phyloP scores from a whole-genome alignment of 2,113 vertebrate genomes.

The Semnornis frantzii region DNA sequence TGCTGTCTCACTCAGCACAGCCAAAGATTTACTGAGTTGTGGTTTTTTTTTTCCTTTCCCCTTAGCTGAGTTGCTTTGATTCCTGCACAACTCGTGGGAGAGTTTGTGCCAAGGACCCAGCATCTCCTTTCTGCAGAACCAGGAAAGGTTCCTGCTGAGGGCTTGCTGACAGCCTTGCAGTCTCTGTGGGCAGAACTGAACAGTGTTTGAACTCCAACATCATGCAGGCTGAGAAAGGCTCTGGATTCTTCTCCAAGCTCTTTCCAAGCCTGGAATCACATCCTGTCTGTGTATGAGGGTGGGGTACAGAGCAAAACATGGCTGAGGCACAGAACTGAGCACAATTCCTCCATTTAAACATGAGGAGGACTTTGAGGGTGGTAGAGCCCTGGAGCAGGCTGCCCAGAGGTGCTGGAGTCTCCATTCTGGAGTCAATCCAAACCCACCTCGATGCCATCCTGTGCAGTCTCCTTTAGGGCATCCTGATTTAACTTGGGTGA shows the following conservation, averaged over 20 bases:
- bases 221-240: not conserved
- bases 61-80: not conserved
- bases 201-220: not conserved
- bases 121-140: not conserved
- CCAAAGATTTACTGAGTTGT: constrained; percentile 64
- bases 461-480: too few species aligned
- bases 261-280: not conserved
- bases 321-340: not conserved
- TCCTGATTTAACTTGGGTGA: too few species aligned
- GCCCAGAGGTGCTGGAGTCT: too few species aligned
- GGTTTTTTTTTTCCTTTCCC: not conserved
- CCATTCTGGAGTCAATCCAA: too few species aligned
- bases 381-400: too few species aligned
- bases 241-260: not conserved
- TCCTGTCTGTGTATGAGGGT: not conserved
- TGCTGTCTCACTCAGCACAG: constrained; percentile 45
- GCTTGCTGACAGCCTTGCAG: not conserved
- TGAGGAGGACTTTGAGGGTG: too few species aligned
- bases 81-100: not conserved
- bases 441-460: too few species aligned
- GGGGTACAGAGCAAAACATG: rapidly evolving
- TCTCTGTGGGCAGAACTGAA: not conserved
- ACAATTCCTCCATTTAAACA: too few species aligned
- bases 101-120: not conserved
- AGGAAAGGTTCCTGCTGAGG: not conserved